Base-by-base conservation (phyloP, 2,888 invertebrate genomes). In the Cremastinae sp. region DNA sequence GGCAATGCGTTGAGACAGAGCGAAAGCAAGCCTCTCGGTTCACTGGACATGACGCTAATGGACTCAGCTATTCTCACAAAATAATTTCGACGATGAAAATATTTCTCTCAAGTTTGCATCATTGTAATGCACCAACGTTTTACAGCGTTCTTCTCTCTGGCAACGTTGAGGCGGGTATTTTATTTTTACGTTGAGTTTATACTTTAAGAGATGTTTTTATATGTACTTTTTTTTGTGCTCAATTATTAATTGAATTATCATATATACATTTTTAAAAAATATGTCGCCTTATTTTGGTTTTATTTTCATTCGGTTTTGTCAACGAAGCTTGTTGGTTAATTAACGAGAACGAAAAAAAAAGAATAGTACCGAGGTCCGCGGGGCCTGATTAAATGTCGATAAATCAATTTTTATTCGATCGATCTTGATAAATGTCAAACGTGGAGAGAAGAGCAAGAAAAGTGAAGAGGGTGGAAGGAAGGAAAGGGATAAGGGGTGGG, bases 11-110 rank as follows among this genome's bases (percentile, higher is more conserved):
- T 79, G 79, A 79, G 78, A 79, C 78, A 75, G 68, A 62, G 75
- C 75, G 70, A 70, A 8, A 69, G 75, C 75, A 66, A 61, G n/a
- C n/a, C 62, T 71, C 54, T 59, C 74, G 73, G 75, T 75, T 75
- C 78, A 78, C 78, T 79, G 79, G 70, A 78, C 79, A 79, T 79
- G 79, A 79, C 79, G 78, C 79, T 79, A 79, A 79, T 79, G 75
- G 79, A 79, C 78, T 79, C 73, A 73, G 75, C 77, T 79, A 79
- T 79, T 79, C 68, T n/a, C n/a, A 75, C 78, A 75, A 78, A 79
- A 79, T 79, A 79, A 79, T 79, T 79, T 75, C 78, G 79, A 79
- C 78, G 70, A 75, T 65, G 70, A 64, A 64, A 71, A 69, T 75
- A n/a, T n/a, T n/a, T n/a, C n/a, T n/a, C n/a, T n/a, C n/a, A n/a